Evolutionary conservation across 2,113 vertebrate species (phyloP), one percentile per base, ranked within the genome.

Genomic region (Phocoena sinus): DNA sequence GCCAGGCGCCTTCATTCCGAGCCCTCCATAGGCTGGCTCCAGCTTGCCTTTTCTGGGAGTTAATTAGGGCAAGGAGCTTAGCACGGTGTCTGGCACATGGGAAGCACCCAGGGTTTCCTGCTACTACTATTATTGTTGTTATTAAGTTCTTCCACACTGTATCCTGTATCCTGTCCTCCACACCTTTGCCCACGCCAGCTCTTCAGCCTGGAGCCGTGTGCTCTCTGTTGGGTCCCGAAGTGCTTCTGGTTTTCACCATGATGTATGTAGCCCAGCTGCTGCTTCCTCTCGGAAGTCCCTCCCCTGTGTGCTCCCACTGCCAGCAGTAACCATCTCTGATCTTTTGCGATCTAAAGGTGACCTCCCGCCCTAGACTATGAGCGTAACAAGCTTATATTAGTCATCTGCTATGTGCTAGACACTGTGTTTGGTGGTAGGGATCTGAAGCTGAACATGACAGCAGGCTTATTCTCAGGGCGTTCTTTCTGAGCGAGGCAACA

Each of bases 161-260:
- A 14, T 31, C 74, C 63, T 3, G 4, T 5, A 0, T 21, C n/a
- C 80, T 74, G 93, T 8, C n/a, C 79, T 56, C 53, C 0, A 8
- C 0, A 1, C 93, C n/a, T 96, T 20, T 62, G 36, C 70, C 47
- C 15, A 0, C 8, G 53, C 60, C 62, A 2, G 23, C 68, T 67
- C 82, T 41, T 44, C n/a, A 12, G 56, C 71, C 96, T 50, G n/a
- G 50, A 70, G 18, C 31, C 18, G 1, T 2, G 14, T 63, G 47
- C 50, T 65, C n/a, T 44, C 81, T 10, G 1, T 9, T 50, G 41
- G 2, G 68, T 53, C 8, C 93, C 0, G 1, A 20, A 18, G 28
- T 0, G 11, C 23, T 6, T 28, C 20, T 67, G 0, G 56, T 83
- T 63, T 33, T 15, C 21, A n/a, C 25, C 8, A 2, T 1, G 9